Conservation (phyloP, 2,113 vertebrate genomes). For the Progne subis region DNA sequence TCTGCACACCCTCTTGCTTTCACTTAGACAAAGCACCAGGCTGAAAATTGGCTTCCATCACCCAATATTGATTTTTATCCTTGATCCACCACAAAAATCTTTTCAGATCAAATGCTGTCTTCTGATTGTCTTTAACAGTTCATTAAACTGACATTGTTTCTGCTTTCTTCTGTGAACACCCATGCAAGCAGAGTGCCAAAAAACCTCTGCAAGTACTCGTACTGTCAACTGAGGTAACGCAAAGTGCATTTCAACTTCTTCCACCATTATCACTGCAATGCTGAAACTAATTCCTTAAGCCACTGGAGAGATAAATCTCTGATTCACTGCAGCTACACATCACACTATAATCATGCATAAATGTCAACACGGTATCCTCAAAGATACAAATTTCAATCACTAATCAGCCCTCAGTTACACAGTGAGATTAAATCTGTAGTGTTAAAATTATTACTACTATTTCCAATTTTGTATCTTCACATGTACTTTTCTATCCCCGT, state of each 20-base stretch:
- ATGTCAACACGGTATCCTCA: not conserved
- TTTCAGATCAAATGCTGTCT: not conserved
- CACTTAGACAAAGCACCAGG: not conserved
- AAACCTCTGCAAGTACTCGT: not conserved
- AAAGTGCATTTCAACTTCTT: not conserved
- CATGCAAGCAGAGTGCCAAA: not conserved
- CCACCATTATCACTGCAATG: not conserved
- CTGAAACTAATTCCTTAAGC: not conserved
- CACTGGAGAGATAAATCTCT: not conserved
- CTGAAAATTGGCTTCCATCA: not conserved
- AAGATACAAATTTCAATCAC: not conserved
- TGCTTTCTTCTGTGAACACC: not conserved
- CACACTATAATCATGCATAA: not conserved
- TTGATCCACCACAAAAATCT: not conserved
- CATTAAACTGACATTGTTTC: not conserved
- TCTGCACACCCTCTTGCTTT: not conserved
- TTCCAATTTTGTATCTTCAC: not conserved
- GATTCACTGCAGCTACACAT: not conserved
- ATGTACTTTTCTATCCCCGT: not conserved
- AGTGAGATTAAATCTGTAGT: not conserved
- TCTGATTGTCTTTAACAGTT: not conserved
- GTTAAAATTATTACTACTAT: not conserved
- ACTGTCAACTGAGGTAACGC: not conserved
- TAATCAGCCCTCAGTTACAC: not conserved
- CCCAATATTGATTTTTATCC: not conserved